Base-by-base conservation (phyloP, 2,888 invertebrate genomes). In the Troides aeacus region DNA sequence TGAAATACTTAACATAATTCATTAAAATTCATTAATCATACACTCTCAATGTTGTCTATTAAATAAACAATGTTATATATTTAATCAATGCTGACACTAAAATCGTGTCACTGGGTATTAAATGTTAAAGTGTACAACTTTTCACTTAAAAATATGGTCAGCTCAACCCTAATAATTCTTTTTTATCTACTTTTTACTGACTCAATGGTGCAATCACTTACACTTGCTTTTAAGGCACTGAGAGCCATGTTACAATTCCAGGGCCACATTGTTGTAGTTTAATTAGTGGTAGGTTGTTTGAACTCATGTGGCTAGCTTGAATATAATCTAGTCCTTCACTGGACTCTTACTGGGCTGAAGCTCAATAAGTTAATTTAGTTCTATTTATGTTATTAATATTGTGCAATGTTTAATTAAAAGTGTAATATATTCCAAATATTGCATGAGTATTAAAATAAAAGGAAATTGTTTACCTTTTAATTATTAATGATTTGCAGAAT, bases 361-460 rank as follows among this genome's bases (percentile, higher is more conserved):
- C 10, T 10, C 50, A 50, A 50, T 17, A 5, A 15, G 50, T 50
- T 5, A 15, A 50, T 50, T 15, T 15, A 50, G 15, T 50, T 6
- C 15, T 18, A 8, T 57, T 57, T 8, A 21, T 57, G 6, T 8
- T 57, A 57, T 57, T 23, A 21, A 57, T 57, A 8, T 10, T 57
- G 12, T 21, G 57, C 57, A 57, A 21, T 57, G 18, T 8, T 18
- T 57, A 21, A 58, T 58, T 10, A 21, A 23, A 10, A 23, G 23
- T 58, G 23, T 23, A 12, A 4, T n/a, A 6, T 6, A n/a, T 53
- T 53, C 12, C 2, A 58, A 21, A 58, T 12, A 58, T 23, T 65
- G 58, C 65, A 42, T 39, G 18, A 8, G 18, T 60, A 36, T 60
- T 61, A 12, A 61, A 39, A 61, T 39, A 39, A 61, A 39, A 61